A percentile compares a stretch with the other conserved stretches of the same genome.
phyloP scores from a whole-genome alignment of 2,797 vertebrate species.

The Erethizon dorsatum region DNA sequence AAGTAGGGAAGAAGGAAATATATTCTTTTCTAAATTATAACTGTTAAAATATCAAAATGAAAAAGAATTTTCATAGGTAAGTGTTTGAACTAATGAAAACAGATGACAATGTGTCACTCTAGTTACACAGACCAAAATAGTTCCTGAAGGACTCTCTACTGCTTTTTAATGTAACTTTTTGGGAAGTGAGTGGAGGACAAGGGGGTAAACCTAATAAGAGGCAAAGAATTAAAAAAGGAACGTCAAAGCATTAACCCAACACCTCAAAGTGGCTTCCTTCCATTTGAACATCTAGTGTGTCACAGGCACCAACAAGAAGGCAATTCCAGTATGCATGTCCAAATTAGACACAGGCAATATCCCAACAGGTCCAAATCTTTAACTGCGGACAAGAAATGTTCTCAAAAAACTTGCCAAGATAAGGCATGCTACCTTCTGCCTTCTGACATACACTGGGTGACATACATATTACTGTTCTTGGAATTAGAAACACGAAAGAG shows the following conservation, averaged over 20 bases:
- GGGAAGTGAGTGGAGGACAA: neutral
- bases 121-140: neutral
- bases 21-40: neutral
- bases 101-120: neutral
- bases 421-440: neutral
- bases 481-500: constrained; percentile 28
- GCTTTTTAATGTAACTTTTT: neutral
- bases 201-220: neutral
- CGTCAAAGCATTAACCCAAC: neutral
- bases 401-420: constrained; percentile 4
- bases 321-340: neutral
- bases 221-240: constrained; percentile 16
- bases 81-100: neutral
- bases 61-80: constrained; percentile 18
- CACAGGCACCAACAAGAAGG: constrained; percentile 12
- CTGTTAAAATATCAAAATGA: constrained; percentile 46
- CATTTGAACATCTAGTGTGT: neutral
- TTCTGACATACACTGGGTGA: neutral
- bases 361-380: constrained; percentile 19
- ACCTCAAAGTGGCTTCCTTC: neutral
- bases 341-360: neutral
- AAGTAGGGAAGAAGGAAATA: neutral
- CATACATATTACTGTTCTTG: neutral
- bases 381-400: neutral
- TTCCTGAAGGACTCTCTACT: neutral